Evolutionary conservation across 2,888 invertebrate species (phyloP).

Genomic region (Apamea epomidion): DNA sequence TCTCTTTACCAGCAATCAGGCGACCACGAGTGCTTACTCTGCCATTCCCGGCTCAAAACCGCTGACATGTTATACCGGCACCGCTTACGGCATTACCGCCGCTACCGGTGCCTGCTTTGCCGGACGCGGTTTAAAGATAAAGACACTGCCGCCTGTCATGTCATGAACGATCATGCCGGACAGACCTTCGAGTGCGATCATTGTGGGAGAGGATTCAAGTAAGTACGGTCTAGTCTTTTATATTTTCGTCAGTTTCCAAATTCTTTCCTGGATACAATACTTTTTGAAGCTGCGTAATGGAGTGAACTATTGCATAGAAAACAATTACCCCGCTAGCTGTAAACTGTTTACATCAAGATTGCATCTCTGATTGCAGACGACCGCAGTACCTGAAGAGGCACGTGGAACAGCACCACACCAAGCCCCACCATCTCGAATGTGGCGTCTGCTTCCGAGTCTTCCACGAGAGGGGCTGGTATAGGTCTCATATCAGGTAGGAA

Average conservation of each 20-base stretch:
- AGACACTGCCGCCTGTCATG: conserved; percentile 76
- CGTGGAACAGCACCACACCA: conserved; percentile 75
- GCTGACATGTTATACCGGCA: conserved; percentile 73
- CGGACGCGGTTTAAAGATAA: conserved; percentile 70
- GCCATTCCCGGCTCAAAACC: conserved; percentile 67
- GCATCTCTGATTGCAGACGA: conserved; percentile 64
- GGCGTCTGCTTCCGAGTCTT: conserved; percentile 72
- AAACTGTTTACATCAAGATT: background rate
- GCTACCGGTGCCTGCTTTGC: conserved; percentile 76
- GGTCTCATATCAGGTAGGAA: conserved; percentile 72
- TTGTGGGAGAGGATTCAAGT: conserved; percentile 75
- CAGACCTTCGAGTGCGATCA: conserved; percentile 70
- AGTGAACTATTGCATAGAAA: background rate
- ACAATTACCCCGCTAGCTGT: background rate
- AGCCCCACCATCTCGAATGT: conserved; percentile 69
- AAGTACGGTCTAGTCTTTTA: conserved; percentile 26
- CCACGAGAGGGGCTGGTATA: conserved; percentile 73
- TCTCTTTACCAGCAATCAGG: conserved; percentile 66
- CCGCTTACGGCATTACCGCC: conserved; percentile 75
- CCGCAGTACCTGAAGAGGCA: conserved; percentile 77
- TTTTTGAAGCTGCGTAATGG: background rate
- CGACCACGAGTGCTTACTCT: conserved; percentile 71
- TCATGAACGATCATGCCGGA: conserved; percentile 72
- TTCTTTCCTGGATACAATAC: background rate
- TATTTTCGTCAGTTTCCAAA: background rate